A percentile compares a stretch with the other conserved stretches of the same genome.
phyloP scores from a whole-genome alignment of 2,113 vertebrate species.

The Mobula hypostoma region DNA sequence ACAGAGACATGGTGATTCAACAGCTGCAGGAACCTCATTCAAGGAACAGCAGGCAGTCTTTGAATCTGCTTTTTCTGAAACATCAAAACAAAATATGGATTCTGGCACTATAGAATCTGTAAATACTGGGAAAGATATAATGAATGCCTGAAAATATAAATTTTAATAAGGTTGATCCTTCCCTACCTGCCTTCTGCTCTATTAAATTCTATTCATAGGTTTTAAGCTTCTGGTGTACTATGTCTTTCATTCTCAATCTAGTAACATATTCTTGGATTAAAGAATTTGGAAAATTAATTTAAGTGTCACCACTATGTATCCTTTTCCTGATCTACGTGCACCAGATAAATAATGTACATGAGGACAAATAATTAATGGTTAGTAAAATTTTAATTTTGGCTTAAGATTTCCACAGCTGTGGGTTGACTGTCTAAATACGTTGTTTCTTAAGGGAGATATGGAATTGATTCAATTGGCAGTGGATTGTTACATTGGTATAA shows the following conservation, averaged over 20 bases:
- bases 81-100: slow-evolving; percentile 48
- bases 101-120: slow-evolving; percentile 46
- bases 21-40: slow-evolving; percentile 47
- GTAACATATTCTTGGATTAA: not conserved
- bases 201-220: not conserved
- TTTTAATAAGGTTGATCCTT: not conserved
- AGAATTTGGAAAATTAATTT: not conserved
- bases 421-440: not conserved
- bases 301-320: not conserved
- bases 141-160: slow-evolving; percentile 61
- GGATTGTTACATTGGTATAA: not conserved
- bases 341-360: not conserved
- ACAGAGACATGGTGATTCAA: slow-evolving; percentile 42
- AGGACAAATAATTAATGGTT: not conserved
- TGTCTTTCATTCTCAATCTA: not conserved
- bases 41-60: slow-evolving; percentile 70
- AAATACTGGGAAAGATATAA: slow-evolving; percentile 57
- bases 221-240: not conserved
- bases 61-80: slow-evolving; percentile 73
- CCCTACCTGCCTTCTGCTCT: not conserved
- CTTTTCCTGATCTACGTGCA: not conserved
- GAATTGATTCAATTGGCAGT: not conserved
- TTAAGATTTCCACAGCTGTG: not conserved
- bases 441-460: not conserved
- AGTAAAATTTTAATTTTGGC: not conserved